A percentile compares a stretch with the other conserved stretches of the same genome.
phyloP scores from a whole-genome alignment of 2,113 vertebrate genomes.

The Platycercus adscitus region DNA sequence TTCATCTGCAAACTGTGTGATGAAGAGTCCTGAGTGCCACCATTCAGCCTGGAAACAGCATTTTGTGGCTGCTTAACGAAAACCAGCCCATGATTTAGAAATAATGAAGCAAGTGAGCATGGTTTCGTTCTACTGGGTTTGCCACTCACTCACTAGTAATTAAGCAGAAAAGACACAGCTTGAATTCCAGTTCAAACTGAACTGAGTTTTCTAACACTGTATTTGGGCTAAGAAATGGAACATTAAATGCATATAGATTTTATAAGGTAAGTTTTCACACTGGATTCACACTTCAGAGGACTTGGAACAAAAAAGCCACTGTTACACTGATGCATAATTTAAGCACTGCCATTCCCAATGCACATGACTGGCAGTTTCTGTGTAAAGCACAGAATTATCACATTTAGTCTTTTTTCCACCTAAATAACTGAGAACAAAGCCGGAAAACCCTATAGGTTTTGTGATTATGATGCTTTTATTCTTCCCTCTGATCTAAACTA shows the following conservation, averaged over 20 bases:
- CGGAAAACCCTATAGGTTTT: not conserved
- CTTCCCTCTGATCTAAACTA: not conserved
- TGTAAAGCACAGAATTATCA: not conserved
- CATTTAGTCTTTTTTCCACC: not conserved
- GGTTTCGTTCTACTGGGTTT: not conserved
- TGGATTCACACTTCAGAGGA: not conserved
- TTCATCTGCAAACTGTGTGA: not conserved
- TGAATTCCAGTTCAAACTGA: not conserved
- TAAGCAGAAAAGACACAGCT: not conserved
- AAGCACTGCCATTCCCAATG: not conserved
- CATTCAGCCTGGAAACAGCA: not conserved
- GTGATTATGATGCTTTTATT: not conserved
- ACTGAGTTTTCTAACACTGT: not conserved
- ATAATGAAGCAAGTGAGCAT: not conserved
- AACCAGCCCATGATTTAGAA: not conserved
- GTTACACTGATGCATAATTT: not conserved
- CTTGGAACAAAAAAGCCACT: not conserved
- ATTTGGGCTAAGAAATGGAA: not conserved
- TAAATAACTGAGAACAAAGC: not conserved
- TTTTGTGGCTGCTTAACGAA: not conserved
- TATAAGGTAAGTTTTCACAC: not conserved
- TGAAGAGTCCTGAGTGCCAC: not conserved
- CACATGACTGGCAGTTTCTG: not conserved
- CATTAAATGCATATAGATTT: rapidly evolving
- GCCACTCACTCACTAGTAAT: not conserved